Evolutionary conservation across 2,113 vertebrate genomes (phyloP), one percentile per base, ranked within the genome.

Genomic region (Eonycteris spelaea): DNA sequence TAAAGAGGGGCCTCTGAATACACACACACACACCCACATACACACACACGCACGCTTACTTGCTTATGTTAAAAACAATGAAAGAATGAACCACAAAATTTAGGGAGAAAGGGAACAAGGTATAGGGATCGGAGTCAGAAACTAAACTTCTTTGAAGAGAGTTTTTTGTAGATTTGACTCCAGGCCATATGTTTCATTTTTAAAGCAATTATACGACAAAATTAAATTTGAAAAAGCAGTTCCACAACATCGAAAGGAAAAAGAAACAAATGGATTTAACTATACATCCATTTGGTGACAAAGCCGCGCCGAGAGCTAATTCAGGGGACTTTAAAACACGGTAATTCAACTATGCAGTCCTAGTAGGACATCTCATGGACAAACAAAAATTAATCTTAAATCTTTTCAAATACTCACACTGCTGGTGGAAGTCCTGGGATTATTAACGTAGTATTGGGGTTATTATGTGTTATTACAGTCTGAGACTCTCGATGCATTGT

Each of bases 201-300:
- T 89, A 85, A 75, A 24, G 84, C 78, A 48, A 93, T 74, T 78
- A 91, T 80, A n/a, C 73, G 88, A 95, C 24, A 73, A 77, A 96
- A 70, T 53, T 96, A 93, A 94, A 88, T 79, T 96, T 87, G 51
- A 80, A 77, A 86, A 68, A 86, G n/a, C 13, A 78, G 67, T 59
- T 43, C 7, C 22, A 92, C 63, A 92, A 85, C 90, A 94, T 14
- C 51, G 92, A 94, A 65, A 73, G 16, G 8, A 85, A 71, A 51
- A 84, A 77, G 55, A 84, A 96, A 73, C 5, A 78, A 80, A 61
- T 59, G 22, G 83, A 90, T 86, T 53, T 87, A 96, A 92, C 21
- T 90, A 48, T 14, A 86, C 53, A 87, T 40, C 33, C 65, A 24
- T 16, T 0, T 70, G 70, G 63, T 70, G 48, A 90, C 28, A 73